These are phyloP conservation scores for Sigmodon hispidus DNA, from an alignment of 2,113 vertebrate species.

Conservation along the genomic window DNA sequence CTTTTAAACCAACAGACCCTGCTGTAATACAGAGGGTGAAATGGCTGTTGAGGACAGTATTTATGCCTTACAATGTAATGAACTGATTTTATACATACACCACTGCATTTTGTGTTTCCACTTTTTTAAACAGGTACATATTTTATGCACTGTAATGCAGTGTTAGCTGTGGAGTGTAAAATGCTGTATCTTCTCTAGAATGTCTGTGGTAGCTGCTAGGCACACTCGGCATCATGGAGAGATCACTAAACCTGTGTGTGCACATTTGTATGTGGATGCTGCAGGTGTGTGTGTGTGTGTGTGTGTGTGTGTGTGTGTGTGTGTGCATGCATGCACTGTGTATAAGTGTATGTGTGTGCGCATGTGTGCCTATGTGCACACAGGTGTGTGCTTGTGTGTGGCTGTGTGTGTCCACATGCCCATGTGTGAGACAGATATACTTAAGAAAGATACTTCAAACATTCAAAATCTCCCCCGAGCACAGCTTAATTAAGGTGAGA, in stretches of 20 bases:
- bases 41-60: not conserved
- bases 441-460: not conserved
- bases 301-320: not conserved
- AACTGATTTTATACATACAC: not conserved
- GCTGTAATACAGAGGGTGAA: not conserved
- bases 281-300: not conserved
- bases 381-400: not conserved
- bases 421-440: not conserved
- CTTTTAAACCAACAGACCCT: not conserved
- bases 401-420: not conserved
- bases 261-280: not conserved
- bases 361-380: not conserved
- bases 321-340: not conserved
- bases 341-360: not conserved
- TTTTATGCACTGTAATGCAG: not conserved
- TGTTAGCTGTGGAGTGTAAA: not conserved
- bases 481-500: not conserved
- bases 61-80: not conserved
- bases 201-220: not conserved
- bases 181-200: not conserved
- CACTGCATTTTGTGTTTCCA: not conserved
- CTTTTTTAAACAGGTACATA: not conserved
- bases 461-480: not conserved
- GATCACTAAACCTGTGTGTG: not conserved
- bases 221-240: not conserved